Base-by-base conservation (phyloP, 2,888 invertebrate species). In the Agapetus fuscipes region DNA sequence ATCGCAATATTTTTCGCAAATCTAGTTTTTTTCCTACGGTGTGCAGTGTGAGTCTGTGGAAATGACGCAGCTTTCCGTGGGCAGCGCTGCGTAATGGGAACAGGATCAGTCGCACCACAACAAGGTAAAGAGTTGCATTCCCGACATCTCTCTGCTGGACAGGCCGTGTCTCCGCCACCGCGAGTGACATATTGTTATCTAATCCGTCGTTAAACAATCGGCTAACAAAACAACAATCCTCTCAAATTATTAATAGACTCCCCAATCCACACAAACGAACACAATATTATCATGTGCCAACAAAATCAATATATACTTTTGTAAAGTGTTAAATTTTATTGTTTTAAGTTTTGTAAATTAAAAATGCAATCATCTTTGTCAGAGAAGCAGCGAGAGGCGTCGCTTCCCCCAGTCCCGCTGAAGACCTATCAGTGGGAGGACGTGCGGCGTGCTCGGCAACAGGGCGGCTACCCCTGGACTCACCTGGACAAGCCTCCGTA, bases 391-490 rank as follows among this genome's bases (percentile, higher is more conserved):
- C 62, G 60, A 60, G 57, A 56, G 52, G 53, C 58, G 53, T 82
- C 84, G 50, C 37, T 59, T 54, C 83, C 84, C 50, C 77, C 78
- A 49, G 71, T 81, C 53, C 84, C 84, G 46, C 69, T 80, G 53
- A 78, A 81, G 61, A 84, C 84, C 36, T 86, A 85, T 61, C 74
- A 77, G 66, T 86, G 85, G 85, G 85, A 86, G 64, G 85, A 86
- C 61, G 64, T 86, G 28, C 66, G 76, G 52, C 70, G 81, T 57
- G 73, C 78, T 51, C 77, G 78, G 61, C 71, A 74, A 52, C 71
- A 74, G 56, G 86, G 86, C 47, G 78, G 78, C 30, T 86, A 86
- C 56, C 86, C 86, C 50, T 86, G 85, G 83, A 85, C 86, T 10
- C 77, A 84, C 60, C 62, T 86, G 16, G 70, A 80, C 53, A 84